Percentiles rank a stretch among this genome's conserved stretches.
Evolutionary conservation across 2,888 invertebrate genomes (phyloP).

Genomic region (Thalpophila matura): DNA sequence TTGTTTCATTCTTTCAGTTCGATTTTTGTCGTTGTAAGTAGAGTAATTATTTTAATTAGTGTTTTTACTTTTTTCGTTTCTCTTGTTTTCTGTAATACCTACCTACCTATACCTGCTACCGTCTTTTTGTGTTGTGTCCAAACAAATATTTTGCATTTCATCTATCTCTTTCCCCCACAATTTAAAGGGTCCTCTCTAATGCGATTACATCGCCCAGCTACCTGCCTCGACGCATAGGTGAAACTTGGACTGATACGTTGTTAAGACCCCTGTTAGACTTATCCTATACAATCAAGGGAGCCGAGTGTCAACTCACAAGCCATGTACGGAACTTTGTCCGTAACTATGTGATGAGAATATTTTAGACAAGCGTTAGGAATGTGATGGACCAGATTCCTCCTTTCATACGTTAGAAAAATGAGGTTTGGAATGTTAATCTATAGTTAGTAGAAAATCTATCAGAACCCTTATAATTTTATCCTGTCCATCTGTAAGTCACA

Average conservation of each 20-base stretch:
- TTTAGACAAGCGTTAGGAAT: background rate
- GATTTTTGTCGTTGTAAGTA: no score
- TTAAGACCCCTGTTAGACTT: slow-evolving; percentile 16
- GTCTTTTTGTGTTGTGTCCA: no score
- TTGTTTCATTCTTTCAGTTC: no score
- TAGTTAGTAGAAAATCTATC: no score
- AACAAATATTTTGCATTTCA: no score
- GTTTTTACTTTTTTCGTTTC: no score
- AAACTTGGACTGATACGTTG: slow-evolving; percentile 24
- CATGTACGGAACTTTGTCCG: slow-evolving; percentile 22
- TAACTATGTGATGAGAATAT: slow-evolving; percentile 42
- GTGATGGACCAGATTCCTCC: background rate
- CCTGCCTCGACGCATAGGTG: slow-evolving; percentile 3
- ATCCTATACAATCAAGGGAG: slow-evolving; percentile 50
- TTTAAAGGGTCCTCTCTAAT: slow-evolving; percentile 22
- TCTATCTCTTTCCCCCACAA: slow-evolving; percentile 4
- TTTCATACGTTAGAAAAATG: no score
- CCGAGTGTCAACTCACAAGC: slow-evolving; percentile 27
- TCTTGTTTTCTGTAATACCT: no score
- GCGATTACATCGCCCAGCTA: slow-evolving; percentile 17
- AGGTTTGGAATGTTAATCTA: background rate
- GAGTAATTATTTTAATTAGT: no score
- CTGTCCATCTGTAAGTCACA: no score
- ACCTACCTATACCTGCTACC: no score
- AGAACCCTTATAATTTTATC: no score